Base-by-base conservation (phyloP, 2,888 invertebrate genomes). In the Pelosia muscerda region DNA sequence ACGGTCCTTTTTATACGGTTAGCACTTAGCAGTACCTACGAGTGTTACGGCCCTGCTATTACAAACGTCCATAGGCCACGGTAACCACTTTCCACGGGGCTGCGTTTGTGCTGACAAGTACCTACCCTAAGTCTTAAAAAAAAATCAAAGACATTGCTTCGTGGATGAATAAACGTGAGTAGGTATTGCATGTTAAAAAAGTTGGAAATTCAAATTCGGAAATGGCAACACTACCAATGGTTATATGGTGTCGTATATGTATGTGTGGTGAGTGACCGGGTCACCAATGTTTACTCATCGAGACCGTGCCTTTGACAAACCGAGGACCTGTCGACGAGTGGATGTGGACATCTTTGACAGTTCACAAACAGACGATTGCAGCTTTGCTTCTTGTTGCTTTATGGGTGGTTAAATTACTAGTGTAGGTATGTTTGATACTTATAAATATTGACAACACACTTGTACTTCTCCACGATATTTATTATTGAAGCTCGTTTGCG, bases 231-330 rank as follows among this genome's bases (percentile, higher is more conserved):
- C 61, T 61, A 25, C 23, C 19, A 2, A 34, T 58, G 38, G 15
- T 25, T 42, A 61, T 42, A 59, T 23, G 23, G 15, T 19, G 23
- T 13, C 61, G 25, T n/a, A 13, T 49, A 42, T 11, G 23, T 38
- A 34, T n/a, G n/a, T n/a, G 42, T 42, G 54, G 9, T 23, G 23
- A 55, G 23, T 42, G 60, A 66, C 61, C 49, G 38, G 65, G 66
- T 66, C 66, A 66, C 23, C 61, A 10, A 49, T 56, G 66, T 66
- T 55, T 66, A 28, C 31, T 42, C 38, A 55, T 38, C 61, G 38
- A 53, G 59, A n/a, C 54, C 62, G 61, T 60, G 61, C 22, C 56
- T 13, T 49, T 11, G 66, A 38, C 49, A 58, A 31, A 49, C 23
- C 42, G n/a, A 8, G 9, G n/a, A 6, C 55, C 34, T 28, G 42